phyloP scores from a whole-genome alignment of 2,888 invertebrate genomes.

The Heteropelma amictum region DNA sequence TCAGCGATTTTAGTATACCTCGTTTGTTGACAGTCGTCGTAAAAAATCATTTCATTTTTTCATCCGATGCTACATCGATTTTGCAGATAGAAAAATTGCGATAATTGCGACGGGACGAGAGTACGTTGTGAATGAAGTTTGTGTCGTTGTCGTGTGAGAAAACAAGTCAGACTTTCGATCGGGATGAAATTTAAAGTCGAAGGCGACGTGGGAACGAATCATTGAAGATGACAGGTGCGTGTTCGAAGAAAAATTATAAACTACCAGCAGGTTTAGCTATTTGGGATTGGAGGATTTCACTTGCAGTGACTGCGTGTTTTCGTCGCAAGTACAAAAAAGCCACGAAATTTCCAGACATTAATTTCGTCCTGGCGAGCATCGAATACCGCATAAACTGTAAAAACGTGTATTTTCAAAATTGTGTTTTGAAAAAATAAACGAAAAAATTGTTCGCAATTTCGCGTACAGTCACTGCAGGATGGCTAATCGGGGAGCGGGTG shows the following conservation, averaged over 20 bases:
- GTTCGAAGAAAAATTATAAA: slow-evolving; percentile 6
- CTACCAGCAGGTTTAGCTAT: slow-evolving; percentile 27
- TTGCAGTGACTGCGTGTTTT: slow-evolving; percentile 29
- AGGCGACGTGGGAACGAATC: too few species aligned
- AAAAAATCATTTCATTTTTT: background rate
- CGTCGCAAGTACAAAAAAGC: too few species aligned
- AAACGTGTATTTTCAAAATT: background rate
- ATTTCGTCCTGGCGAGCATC: too few species aligned
- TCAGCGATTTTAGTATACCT: slow-evolving; percentile 12
- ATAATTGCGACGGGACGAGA: too few species aligned
- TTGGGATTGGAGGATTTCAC: slow-evolving; percentile 10
- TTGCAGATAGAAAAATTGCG: too few species aligned
- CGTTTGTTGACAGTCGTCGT: background rate
- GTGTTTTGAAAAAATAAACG: slow-evolving; percentile 1
- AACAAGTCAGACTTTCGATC: too few species aligned
- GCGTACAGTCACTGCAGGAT: slow-evolving; percentile 40
- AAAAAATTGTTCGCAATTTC: background rate
- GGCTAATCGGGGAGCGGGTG: slow-evolving; percentile 74
- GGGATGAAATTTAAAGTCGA: too few species aligned
- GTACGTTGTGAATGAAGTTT: too few species aligned
- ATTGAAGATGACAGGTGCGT: background rate
- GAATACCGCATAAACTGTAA: too few species aligned
- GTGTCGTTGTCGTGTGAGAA: too few species aligned
- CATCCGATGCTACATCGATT: too few species aligned
- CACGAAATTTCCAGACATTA: too few species aligned